Evolutionary conservation across 2,888 invertebrate genomes (phyloP).

Genomic region (Ypsolopha sequella): DNA sequence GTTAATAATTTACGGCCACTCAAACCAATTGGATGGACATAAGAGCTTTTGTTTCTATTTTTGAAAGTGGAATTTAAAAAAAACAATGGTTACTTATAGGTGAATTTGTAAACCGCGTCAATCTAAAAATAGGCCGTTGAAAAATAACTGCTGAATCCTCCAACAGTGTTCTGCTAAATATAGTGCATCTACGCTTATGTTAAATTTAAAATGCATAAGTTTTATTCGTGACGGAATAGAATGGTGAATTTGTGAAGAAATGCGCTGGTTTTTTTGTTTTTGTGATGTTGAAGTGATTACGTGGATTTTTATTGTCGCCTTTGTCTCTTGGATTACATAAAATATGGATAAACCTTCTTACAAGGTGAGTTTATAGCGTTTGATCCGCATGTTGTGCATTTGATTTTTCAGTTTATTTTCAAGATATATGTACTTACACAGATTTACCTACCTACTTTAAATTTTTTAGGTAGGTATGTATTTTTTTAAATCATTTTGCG

Average conservation of each 20-base stretch:
- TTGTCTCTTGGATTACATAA: slow-evolving; percentile 38
- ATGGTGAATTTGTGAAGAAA: not conserved
- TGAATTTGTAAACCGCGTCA: slow-evolving; percentile 7
- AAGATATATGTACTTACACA: too few relatives aligned
- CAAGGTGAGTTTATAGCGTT: slow-evolving; percentile 32
- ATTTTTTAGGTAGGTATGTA: too few relatives aligned
- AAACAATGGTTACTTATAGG: not conserved
- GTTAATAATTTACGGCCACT: not conserved
- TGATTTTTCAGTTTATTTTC: too few relatives aligned
- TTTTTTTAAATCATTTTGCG: too few relatives aligned
- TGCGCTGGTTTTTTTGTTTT: slow-evolving; percentile 14
- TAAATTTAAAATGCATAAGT: slow-evolving; percentile 34
- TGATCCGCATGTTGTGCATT: too few relatives aligned
- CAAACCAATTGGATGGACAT: too few relatives aligned
- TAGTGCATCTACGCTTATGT: slow-evolving; percentile 42
- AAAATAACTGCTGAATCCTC: slow-evolving; percentile 24
- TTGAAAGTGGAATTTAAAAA: not conserved
- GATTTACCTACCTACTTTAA: too few relatives aligned
- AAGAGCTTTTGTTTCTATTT: not conserved
- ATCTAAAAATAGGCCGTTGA: slow-evolving; percentile 33
- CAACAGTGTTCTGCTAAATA: slow-evolving; percentile 26
- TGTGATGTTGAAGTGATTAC: slow-evolving; percentile 26
- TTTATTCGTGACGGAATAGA: not conserved
- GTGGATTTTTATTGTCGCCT: slow-evolving; percentile 18
- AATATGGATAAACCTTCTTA: slow-evolving; percentile 58